Conservation (phyloP, 2,797 vertebrate genomes). For the Rhabdophis nuchalis region DNA sequence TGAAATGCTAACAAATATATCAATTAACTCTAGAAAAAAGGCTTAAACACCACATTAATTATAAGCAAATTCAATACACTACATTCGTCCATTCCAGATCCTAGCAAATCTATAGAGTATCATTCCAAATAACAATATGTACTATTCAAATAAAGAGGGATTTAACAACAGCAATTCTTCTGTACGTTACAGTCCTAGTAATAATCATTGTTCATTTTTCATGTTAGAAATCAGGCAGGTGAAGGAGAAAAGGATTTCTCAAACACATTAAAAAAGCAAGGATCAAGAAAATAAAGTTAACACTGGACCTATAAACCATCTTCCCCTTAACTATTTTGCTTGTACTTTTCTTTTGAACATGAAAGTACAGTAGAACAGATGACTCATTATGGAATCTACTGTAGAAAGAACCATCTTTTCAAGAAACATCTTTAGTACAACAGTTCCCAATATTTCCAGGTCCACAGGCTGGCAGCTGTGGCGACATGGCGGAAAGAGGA, state of each 20-base stretch:
- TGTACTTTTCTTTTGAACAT: not conserved
- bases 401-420: not conserved
- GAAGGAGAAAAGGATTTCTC: not conserved
- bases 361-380: not conserved
- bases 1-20: not conserved
- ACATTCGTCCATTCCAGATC: no score
- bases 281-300: not conserved
- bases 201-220: not conserved
- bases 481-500: rapidly evolving
- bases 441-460: no score
- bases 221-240: not conserved
- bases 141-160: no score
- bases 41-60: no score
- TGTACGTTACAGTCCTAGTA: not conserved
- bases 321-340: not conserved
- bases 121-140: no score
- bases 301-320: not conserved
- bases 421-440: not conserved
- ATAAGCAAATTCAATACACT: no score
- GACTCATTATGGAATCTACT: not conserved
- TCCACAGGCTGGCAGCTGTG: no score
- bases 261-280: not conserved
- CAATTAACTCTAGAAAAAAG: not conserved
- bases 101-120: no score
- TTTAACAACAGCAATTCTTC: not conserved